A percentile compares a stretch with the other conserved stretches of the same genome.
These are phyloP conservation scores for Micromesistius poutassou DNA, from an alignment of 2,797 vertebrate species.

Conservation along the genomic window DNA sequence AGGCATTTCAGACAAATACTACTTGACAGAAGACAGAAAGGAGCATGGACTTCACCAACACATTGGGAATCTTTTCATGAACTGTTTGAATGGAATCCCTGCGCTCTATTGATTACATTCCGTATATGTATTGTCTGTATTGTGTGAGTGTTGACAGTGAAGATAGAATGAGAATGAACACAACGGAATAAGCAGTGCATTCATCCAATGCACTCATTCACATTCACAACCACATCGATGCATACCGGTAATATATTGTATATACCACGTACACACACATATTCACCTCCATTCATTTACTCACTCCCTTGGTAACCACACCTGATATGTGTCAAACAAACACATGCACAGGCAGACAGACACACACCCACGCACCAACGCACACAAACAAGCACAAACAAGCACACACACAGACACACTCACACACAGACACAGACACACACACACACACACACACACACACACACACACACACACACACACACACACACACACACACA, in stretches of 20 bases:
- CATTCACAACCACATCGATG: neutral
- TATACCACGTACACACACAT: neutral
- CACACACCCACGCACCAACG: neutral
- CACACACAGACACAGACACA: constrained; percentile 7
- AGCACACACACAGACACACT: constrained; percentile 8
- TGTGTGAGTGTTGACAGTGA: neutral
- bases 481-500: no score
- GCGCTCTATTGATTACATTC: no score
- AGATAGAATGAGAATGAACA: neutral
- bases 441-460: constrained; percentile 15
- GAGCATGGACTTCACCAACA: no score
- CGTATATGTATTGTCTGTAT: no score
- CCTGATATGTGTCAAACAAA: neutral
- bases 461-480: neutral
- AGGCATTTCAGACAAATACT: neutral
- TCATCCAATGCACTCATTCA: neutral
- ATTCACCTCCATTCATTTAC: neutral
- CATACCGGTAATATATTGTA: neutral
- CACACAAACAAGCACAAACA: neutral
- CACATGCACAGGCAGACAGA: constrained; percentile 24
- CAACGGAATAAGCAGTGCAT: neutral
- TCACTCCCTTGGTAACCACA: neutral
- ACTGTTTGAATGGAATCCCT: neutral
- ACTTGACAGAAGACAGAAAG: neutral
- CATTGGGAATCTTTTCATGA: neutral